Base-by-base conservation (phyloP, 1,140 invertebrate genomes). In the Periplaneta americana region DNA sequence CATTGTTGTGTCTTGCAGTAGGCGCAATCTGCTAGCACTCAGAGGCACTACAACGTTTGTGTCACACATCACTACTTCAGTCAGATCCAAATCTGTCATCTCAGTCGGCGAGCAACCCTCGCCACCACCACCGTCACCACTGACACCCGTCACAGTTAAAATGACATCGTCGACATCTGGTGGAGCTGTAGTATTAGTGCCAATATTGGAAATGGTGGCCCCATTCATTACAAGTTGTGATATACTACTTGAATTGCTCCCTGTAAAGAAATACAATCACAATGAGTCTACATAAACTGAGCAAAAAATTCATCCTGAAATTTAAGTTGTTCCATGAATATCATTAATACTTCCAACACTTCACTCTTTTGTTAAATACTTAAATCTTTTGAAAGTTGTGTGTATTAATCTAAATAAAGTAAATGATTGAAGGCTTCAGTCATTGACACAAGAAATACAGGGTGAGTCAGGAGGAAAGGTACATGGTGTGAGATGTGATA, bases 1-100 rank as follows among this genome's bases (percentile, higher is more conserved):
- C 95, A 96, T 96, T 10, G 95, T 96, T 22, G 94, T 95, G 86
- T 95, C 94, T 84, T 95, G 94, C 81, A 96, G 89, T 82, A 96
- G 88, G 83, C 92, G 90, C 84, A 96, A 89, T 83, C 92, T 90
- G 85, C 92, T 94, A 2, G 92, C 92, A 79, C 88, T 89, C 31
- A 90, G 81, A 18, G 89, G 88, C 8, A 82, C 82, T 34, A 82
- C 79, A 80, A 34, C 74, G 28, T 74, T 80, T 34, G 80, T 31
- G 18, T 80, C 66, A 75, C 80, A 35, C 22, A 80, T 80, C 34
- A 80, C 80, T 13, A 34, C 34, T 15, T 80, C 80, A 34, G 32
- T 75, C 48, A 80, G 18, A 10, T 80, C 76, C 36, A 78, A 36
- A 17, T 78, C 76, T 31, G 76, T 39, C 76, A 78, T 78, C 13